Evolutionary conservation across 2,888 invertebrate genomes (phyloP), one percentile per base, ranked within the genome.

Genomic region (Melanotus villosus): DNA sequence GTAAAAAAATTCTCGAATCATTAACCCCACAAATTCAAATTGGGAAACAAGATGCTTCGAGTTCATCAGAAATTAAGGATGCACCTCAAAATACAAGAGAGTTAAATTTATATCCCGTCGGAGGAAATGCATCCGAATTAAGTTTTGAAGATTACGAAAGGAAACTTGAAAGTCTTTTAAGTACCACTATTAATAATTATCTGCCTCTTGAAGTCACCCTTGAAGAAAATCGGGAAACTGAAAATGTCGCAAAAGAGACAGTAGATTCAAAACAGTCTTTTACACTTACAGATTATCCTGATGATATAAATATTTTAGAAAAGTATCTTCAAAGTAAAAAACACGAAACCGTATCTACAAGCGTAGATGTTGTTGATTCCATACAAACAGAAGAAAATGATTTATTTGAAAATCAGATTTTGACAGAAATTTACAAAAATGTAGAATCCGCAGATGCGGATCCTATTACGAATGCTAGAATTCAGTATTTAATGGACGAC

Each of bases 61-160:
- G 4, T 26, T 5, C 26, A 5, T 26, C 26, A 26, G 5, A n/a
- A 12, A 2, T 5, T 2, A 3, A 19, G 21, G 10, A 2, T 23
- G n/a, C 10, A 23, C 19, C 16, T n/a, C 5, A 23, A 5, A 23
- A 14, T 1, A 19, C 1, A 23, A 23, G 23, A 47, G 19, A 23
- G 7, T 19, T 36, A 19, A 18, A 9, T 7, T 14, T 34, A 2
- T 30, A 12, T 21, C 23, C 56, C 0, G 36, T 38, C 21, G 32
- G 26, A 14, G 64, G 18, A 12, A 18, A 45, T 26, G 7, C 7
- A 7, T 26, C 26, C 1, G 41, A 26, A 43, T 34, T 50, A 12
- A 69, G 26, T 38, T 69, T 69, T 18, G 69, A 69, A 54, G 65
- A 56, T 38, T 69, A 56, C 2, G 69, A 69, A 38, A 65, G 60